A percentile compares a stretch with the other conserved stretches of the same genome.
phyloP scores from a whole-genome alignment of 2,888 invertebrate species.

The Hyalella azteca region DNA sequence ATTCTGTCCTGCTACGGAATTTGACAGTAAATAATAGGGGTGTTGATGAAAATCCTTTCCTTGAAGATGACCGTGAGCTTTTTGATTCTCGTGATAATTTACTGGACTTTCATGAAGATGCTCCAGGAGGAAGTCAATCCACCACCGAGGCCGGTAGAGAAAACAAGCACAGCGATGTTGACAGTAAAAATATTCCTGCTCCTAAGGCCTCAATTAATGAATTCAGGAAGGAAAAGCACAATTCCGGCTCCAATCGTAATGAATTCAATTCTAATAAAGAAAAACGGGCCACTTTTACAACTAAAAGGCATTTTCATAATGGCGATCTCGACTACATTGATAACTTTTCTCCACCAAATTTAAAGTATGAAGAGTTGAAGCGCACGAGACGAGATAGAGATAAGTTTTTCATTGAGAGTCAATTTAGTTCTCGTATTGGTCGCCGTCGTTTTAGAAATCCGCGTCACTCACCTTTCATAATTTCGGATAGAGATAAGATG shows the following conservation, averaged over 20 bases:
- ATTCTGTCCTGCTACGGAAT: background rate
- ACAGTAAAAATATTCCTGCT: background rate
- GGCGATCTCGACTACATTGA: too few species aligned
- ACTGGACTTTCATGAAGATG: background rate
- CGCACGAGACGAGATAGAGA: too few species aligned
- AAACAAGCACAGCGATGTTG: background rate
- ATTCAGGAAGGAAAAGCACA: background rate
- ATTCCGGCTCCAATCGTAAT: background rate
- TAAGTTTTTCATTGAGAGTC: too few species aligned
- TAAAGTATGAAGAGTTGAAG: too few species aligned
- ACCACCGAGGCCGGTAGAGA: background rate
- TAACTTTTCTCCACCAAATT: too few species aligned
- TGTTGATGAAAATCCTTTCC: background rate
- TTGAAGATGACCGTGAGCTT: background rate
- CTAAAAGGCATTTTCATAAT: too few species aligned
- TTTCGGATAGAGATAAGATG: too few species aligned
- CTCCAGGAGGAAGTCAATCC: background rate
- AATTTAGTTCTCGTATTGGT: too few species aligned
- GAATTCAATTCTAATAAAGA: background rate
- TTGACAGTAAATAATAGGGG: background rate
- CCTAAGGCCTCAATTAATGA: constrained; percentile 4
- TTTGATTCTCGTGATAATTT: background rate
- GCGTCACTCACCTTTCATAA: too few species aligned
- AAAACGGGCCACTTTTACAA: background rate
- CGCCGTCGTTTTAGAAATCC: too few species aligned